Evolutionary conservation across 2,797 vertebrate genomes (phyloP).

Genomic region (Manis pentadactyla): DNA sequence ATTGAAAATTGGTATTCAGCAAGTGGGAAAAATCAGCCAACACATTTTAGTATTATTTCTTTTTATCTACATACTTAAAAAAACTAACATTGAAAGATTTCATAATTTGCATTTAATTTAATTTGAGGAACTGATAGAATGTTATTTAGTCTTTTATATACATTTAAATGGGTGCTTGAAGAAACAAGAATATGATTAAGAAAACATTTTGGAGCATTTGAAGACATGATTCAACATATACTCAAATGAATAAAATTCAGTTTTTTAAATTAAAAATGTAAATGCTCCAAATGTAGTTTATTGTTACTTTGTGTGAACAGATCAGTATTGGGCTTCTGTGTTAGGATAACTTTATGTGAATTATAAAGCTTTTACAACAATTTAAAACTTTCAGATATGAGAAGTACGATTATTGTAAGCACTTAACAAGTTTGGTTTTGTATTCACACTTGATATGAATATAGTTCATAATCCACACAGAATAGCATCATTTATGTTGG

Average conservation of each 20-base stretch:
- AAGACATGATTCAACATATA: conserved; percentile 35
- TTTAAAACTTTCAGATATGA: conserved; percentile 54
- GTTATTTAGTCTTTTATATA: conserved; percentile 52
- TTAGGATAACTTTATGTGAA: conserved; percentile 33
- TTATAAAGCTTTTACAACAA: conserved; percentile 25
- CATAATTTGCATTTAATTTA: conserved; percentile 42
- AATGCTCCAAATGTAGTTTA: conserved; percentile 29
- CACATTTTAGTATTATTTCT: conserved; percentile 27
- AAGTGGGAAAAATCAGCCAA: conserved; percentile 43
- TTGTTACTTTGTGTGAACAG: conserved; percentile 46
- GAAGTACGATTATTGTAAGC: conserved; percentile 23
- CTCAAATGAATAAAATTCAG: conserved; percentile 35
- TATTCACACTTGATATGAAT: conserved; percentile 36
- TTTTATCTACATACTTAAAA: conserved; percentile 20
- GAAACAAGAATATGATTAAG: conserved; percentile 54
- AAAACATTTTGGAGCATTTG: conserved; percentile 48
- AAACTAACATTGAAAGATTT: conserved; percentile 58
- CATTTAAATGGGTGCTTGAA: conserved; percentile 53
- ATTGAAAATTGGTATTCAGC: conserved; percentile 31
- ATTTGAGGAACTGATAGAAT: conserved; percentile 53
- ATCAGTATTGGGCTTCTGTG: conserved; percentile 22
- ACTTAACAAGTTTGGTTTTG: neutral
- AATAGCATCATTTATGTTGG: conserved; percentile 40
- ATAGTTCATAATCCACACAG: conserved; percentile 31
- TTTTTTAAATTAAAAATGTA: conserved; percentile 54